A percentile compares a stretch with the other conserved stretches of the same genome.
Conservation (phyloP, 2,113 vertebrate species). For the Epinephelus cyanopodus region DNA sequence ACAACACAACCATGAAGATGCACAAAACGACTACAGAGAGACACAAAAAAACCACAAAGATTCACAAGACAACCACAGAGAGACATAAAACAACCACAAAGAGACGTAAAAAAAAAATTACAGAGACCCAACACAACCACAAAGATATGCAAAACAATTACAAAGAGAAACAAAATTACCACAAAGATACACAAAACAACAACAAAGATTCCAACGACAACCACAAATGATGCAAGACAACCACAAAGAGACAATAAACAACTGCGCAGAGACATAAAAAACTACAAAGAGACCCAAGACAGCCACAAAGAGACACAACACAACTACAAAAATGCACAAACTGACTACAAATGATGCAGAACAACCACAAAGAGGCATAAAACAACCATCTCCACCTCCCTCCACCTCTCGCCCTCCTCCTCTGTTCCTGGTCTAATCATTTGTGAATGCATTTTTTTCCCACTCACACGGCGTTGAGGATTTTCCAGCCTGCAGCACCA, state of each 20-base stretch:
- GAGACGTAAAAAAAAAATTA: neutral
- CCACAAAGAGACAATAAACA: neutral
- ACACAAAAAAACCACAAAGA: neutral
- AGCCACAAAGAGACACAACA: neutral
- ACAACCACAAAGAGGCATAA: neutral
- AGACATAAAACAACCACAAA: neutral
- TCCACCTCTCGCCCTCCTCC: neutral
- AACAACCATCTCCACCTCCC: neutral
- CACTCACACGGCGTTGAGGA: constrained; percentile 96
- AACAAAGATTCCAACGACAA: neutral
- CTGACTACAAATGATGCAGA: neutral
- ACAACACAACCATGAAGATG: too few relatives aligned
- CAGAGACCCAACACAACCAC: neutral
- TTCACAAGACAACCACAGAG: neutral
- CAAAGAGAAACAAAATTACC: neutral
- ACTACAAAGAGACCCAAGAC: neutral
- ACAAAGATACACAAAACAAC: neutral
- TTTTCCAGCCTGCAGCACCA: constrained; percentile 98
- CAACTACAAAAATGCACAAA: neutral
- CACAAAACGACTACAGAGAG: too few relatives aligned
- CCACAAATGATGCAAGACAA: neutral
- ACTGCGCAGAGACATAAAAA: too few relatives aligned
- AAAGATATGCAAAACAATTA: too few relatives aligned
- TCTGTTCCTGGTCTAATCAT: neutral
- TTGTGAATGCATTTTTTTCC: neutral